phyloP scores from a whole-genome alignment of 2,888 invertebrate species.

The Acleris sparsana region DNA sequence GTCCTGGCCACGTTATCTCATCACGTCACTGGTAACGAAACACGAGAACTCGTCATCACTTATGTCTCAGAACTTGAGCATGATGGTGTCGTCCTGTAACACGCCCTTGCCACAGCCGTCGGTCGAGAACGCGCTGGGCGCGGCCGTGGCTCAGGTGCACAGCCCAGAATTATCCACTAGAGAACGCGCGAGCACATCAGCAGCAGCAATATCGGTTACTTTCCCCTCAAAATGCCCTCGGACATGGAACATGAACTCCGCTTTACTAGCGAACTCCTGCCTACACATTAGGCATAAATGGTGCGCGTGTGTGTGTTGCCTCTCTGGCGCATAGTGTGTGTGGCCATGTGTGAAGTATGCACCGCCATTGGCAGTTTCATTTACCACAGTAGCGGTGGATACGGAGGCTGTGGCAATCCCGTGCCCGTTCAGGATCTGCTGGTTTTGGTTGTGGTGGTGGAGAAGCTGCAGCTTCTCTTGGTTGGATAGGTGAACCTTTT shows the following conservation, averaged over 20 bases:
- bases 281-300: constrained; percentile 86
- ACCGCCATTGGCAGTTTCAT: constrained; percentile 64
- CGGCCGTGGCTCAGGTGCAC: constrained; percentile 80
- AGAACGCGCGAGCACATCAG: constrained; percentile 78
- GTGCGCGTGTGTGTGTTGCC: constrained; percentile 78
- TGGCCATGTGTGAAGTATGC: constrained; percentile 78
- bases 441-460: constrained; percentile 79
- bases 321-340: constrained; percentile 74
- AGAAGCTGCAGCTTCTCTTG: constrained; percentile 77
- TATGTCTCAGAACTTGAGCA: constrained; percentile 72
- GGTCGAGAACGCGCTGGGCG: constrained; percentile 70
- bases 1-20: constrained; percentile 31
- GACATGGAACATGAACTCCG: constrained; percentile 88
- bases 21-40: constrained; percentile 35
- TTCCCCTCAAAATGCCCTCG: constrained; percentile 86
- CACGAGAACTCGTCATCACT: constrained; percentile 42
- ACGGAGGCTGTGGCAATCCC: constrained; percentile 73
- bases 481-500: constrained; percentile 76
- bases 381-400: constrained; percentile 74
- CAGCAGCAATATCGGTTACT: constrained; percentile 79
- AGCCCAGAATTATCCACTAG: constrained; percentile 81
- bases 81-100: constrained; percentile 75
- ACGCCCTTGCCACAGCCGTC: constrained; percentile 72
- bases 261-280: constrained; percentile 86
- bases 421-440: constrained; percentile 77